These are phyloP conservation scores for Scaptomyza flava DNA, from an alignment of 2,888 invertebrate genomes.

Conservation along the genomic window DNA sequence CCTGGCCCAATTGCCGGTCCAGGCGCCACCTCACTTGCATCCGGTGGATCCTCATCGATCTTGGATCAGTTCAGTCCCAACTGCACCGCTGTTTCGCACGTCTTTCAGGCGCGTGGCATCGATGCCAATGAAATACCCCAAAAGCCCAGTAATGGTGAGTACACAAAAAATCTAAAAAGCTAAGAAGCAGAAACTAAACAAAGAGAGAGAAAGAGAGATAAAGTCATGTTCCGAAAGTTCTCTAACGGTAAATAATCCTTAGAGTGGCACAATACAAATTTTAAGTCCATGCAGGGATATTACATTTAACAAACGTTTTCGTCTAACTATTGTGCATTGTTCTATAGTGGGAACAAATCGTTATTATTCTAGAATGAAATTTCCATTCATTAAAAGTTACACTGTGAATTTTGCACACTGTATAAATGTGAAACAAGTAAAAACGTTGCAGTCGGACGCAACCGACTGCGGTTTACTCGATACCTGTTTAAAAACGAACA, in stretches of 20 bases:
- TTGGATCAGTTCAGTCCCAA: constrained; percentile 84
- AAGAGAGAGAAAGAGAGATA: neutral
- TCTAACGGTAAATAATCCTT: neutral
- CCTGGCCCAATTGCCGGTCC: constrained; percentile 56
- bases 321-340: neutral
- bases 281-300: neutral
- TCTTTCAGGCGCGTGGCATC: constrained; percentile 85
- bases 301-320: neutral
- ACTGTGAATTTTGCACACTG: too few relatives aligned
- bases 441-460: too few relatives aligned
- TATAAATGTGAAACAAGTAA: too few relatives aligned
- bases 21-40: constrained; percentile 15
- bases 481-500: too few relatives aligned
- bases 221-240: neutral
- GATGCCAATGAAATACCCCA: constrained; percentile 85
- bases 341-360: neutral
- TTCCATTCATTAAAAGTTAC: too few relatives aligned
- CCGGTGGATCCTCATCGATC: constrained; percentile 68
- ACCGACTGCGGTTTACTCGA: too few relatives aligned
- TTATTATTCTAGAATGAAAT: neutral
- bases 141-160: constrained; percentile 86
- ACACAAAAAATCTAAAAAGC: neutral
- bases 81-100: constrained; percentile 85
- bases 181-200: neutral
- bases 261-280: neutral